Percentiles rank a stretch among this genome's conserved stretches.
phyloP scores from a whole-genome alignment of 2,888 invertebrate species.

The Xestia ashworthii region DNA sequence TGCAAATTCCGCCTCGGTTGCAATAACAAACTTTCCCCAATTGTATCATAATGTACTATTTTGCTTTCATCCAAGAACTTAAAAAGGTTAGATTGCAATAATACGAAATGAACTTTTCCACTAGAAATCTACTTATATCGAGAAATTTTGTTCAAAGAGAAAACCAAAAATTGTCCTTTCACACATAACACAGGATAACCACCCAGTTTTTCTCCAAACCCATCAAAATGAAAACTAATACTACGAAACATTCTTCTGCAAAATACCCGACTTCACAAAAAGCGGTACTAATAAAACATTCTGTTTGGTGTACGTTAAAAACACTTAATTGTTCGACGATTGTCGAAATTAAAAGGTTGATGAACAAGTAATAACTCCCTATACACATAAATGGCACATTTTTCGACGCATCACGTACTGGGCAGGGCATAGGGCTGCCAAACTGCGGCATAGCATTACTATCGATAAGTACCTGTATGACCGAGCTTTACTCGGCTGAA shows the following conservation, averaged over 20 bases:
- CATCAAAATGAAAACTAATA: conserved; percentile 57
- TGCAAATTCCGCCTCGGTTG: too few species aligned
- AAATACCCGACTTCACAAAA: conserved; percentile 53
- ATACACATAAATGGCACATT: conserved; percentile 72
- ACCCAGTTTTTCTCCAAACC: conserved; percentile 38
- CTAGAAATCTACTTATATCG: not conserved
- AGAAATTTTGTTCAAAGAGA: not conserved
- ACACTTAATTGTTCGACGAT: conserved; percentile 66
- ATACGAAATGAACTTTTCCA: too few species aligned
- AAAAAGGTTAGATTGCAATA: too few species aligned
- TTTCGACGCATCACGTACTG: conserved; percentile 77
- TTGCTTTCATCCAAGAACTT: too few species aligned
- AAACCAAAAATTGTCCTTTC: not conserved
- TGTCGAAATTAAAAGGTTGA: conserved; percentile 70
- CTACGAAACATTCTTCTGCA: conserved; percentile 41
- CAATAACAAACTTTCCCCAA: too few species aligned
- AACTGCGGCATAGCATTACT: not conserved
- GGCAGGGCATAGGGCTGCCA: conserved; percentile 52
- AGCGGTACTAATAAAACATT: conserved; percentile 60
- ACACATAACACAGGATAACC: not conserved
- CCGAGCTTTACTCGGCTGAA: not conserved
- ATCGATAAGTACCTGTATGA: not conserved
- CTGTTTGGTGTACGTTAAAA: conserved; percentile 51
- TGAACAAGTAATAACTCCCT: conserved; percentile 67
- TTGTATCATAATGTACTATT: too few species aligned